phyloP scores from a whole-genome alignment of 2,797 vertebrate species.

The Hoplostethus atlanticus region DNA sequence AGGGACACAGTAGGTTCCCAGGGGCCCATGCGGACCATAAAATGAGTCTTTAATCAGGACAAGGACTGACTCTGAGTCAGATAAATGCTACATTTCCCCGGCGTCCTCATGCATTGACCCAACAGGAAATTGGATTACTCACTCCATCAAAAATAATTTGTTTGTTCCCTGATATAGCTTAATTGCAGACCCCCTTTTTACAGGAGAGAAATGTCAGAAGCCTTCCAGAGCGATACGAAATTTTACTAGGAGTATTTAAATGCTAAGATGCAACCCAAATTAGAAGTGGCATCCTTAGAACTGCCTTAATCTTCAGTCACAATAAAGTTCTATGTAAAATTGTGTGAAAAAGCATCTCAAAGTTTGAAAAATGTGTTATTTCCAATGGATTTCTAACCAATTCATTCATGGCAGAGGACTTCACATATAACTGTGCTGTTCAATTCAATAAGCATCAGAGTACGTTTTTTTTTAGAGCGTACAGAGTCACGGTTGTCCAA shows the following conservation, averaged over 20 bases:
- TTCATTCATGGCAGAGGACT: not conserved
- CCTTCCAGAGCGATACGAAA: slow-evolving; percentile 1
- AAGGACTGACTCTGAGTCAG: slow-evolving; percentile 41
- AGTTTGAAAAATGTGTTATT: too few relatives aligned
- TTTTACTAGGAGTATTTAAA: slow-evolving; percentile 1
- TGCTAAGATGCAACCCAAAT: slow-evolving; percentile 8
- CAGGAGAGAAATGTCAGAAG: slow-evolving; percentile 13
- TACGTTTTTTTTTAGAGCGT: not conserved
- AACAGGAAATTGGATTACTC: slow-evolving; percentile 65
- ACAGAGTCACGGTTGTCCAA: slow-evolving; percentile 7
- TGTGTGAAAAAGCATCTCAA: too few relatives aligned
- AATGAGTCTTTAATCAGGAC: slow-evolving; percentile 61
- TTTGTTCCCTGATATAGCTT: slow-evolving; percentile 40
- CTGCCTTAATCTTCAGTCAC: not conserved
- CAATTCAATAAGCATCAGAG: slow-evolving; percentile 1
- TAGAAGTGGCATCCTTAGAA: slow-evolving; percentile 6
- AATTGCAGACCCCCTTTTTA: slow-evolving; percentile 33
- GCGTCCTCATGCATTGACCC: slow-evolving; percentile 60
- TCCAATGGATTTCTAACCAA: too few relatives aligned
- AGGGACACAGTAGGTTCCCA: slow-evolving; percentile 54
- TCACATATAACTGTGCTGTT: not conserved
- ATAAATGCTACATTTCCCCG: slow-evolving; percentile 54
- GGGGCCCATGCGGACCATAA: slow-evolving; percentile 52
- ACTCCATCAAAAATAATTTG: slow-evolving; percentile 65
- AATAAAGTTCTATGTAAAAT: too few relatives aligned